These are phyloP conservation scores for Zele albiditarsus DNA, from an alignment of 2,888 invertebrate genomes.

Conservation along the genomic window DNA sequence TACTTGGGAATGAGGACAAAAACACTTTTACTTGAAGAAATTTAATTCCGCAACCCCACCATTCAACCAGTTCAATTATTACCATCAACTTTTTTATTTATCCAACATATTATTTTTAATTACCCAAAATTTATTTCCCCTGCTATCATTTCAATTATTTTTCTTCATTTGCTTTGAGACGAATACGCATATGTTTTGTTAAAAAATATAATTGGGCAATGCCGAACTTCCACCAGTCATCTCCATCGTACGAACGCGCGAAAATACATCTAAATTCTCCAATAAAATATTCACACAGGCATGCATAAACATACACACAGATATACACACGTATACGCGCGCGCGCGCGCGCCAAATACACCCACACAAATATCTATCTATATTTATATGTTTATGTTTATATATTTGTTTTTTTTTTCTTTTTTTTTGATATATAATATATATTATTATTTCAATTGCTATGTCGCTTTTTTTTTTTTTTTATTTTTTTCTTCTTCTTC, in stretches of 20 bases:
- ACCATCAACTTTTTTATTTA: constrained; percentile 31
- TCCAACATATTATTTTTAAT: constrained; percentile 18
- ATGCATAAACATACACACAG: constrained; percentile 41
- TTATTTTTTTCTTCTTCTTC: too few species aligned
- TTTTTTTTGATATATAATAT: constrained; percentile 58
- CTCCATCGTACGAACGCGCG: constrained; percentile 62
- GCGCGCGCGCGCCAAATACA: constrained; percentile 35
- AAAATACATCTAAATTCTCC: constrained; percentile 70
- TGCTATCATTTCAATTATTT: constrained; percentile 44
- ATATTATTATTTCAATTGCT: constrained; percentile 68
- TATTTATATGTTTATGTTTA: constrained; percentile 47
- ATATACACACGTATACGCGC: constrained; percentile 44
- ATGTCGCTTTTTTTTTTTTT: constrained; percentile 54
- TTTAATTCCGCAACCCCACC: constrained; percentile 43
- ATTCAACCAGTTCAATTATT: constrained; percentile 17
- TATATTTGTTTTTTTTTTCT: constrained; percentile 46
- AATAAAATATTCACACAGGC: constrained; percentile 65
- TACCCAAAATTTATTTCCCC: constrained; percentile 4
- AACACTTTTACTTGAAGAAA: constrained; percentile 35
- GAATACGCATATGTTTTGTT: constrained; percentile 39
- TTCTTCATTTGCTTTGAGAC: constrained; percentile 41
- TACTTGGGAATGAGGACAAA: constrained; percentile 26
- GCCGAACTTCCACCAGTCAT: constrained; percentile 58
- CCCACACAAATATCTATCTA: constrained; percentile 1
- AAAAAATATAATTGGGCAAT: constrained; percentile 50